Conservation (phyloP, 2,888 invertebrate genomes). For the Keiferia lycopersicella region DNA sequence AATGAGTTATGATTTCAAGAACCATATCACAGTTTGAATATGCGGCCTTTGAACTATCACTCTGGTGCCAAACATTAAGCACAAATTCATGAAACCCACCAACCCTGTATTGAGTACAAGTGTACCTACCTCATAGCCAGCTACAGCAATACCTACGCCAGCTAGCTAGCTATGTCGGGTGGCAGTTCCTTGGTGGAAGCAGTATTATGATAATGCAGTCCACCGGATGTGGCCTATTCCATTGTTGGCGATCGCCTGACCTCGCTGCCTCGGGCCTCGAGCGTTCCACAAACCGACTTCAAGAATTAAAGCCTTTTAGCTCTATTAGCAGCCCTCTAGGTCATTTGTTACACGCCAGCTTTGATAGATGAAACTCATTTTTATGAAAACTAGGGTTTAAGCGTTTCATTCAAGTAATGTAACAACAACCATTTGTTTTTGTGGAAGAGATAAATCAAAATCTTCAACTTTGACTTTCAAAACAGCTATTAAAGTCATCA, state of each 20-base stretch:
- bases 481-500: slow-evolving; percentile 12
- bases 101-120: slow-evolving; percentile 27
- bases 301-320: slow-evolving; percentile 45
- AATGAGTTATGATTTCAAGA: too few relatives aligned
- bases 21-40: too few relatives aligned
- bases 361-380: slow-evolving; percentile 14
- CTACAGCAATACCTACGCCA: slow-evolving; percentile 15
- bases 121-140: slow-evolving; percentile 21
- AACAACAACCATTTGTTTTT: background rate
- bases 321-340: slow-evolving; percentile 32
- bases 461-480: background rate
- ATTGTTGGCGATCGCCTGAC: slow-evolving; percentile 75
- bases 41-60: too few relatives aligned
- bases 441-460: background rate
- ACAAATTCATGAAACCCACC: too few relatives aligned
- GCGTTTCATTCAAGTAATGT: slow-evolving; percentile 1
- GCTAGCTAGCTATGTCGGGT: slow-evolving; percentile 26
- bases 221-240: slow-evolving; percentile 78
- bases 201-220: slow-evolving; percentile 73
- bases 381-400: background rate
- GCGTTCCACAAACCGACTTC: slow-evolving; percentile 47
- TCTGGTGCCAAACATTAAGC: too few relatives aligned
- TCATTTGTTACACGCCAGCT: slow-evolving; percentile 19
- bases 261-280: slow-evolving; percentile 55
- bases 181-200: slow-evolving; percentile 69